Percentiles rank a stretch among this genome's conserved stretches.
Conservation (phyloP, 1,140 invertebrate genomes). For the Diprion similis region DNA sequence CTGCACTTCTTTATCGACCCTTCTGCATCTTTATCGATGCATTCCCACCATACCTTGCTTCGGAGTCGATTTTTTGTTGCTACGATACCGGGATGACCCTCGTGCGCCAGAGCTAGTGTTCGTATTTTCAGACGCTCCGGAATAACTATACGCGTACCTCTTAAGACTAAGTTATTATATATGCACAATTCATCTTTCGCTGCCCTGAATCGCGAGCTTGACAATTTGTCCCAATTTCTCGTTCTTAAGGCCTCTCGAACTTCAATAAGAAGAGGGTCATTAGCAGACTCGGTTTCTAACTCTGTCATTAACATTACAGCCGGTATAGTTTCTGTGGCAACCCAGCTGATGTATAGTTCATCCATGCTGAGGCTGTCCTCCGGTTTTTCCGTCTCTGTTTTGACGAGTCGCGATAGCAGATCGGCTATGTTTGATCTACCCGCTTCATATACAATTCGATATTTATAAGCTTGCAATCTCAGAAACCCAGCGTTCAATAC, state of each 20-base stretch:
- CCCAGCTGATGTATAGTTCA: no score
- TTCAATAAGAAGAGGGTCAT: conserved; percentile 20
- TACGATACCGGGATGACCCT: conserved; percentile 61
- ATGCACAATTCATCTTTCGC: conserved; percentile 31
- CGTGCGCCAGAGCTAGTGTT: conserved; percentile 50
- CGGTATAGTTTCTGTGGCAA: conserved; percentile 20
- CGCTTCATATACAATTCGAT: conserved; percentile 31
- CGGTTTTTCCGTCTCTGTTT: conserved; percentile 3
- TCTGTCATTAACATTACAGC: conserved; percentile 15
- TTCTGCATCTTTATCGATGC: conserved; percentile 61
- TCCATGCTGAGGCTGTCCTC: no score
- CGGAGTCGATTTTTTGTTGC: conserved; percentile 64
- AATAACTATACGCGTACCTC: conserved; percentile 25
- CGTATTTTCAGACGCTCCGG: conserved; percentile 31
- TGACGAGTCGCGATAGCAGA: conserved; percentile 25
- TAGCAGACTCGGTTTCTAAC: no score
- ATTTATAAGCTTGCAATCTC: conserved; percentile 35
- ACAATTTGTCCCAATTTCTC: not conserved
- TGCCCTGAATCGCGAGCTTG: conserved; percentile 15
- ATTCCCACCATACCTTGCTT: conserved; percentile 63
- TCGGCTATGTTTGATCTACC: conserved; percentile 31
- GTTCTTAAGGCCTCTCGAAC: conserved; percentile 17
- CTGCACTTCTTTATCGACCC: conserved; percentile 52
- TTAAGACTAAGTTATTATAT: conserved; percentile 19
- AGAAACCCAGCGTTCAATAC: conserved; percentile 37